These are phyloP conservation scores for Monomorium pharaonis DNA, from an alignment of 1,140 invertebrate species.

Conservation along the genomic window DNA sequence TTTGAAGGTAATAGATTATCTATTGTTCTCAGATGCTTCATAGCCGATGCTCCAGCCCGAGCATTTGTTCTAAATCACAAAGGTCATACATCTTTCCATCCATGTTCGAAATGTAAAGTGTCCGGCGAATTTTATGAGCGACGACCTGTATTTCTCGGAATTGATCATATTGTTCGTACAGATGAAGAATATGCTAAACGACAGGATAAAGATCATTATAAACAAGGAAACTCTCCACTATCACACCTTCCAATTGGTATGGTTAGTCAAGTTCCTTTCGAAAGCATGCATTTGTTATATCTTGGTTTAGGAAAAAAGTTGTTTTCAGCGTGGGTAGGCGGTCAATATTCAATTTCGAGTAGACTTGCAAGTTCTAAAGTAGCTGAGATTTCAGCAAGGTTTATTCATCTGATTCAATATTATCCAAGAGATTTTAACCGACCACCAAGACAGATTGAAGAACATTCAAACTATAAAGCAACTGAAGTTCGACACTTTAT, in stretches of 20 bases:
- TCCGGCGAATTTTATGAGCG: background rate
- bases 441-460: background rate
- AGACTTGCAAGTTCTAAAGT: background rate
- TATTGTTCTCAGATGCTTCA: background rate
- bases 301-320: background rate
- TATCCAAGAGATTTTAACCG: background rate
- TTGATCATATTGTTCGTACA: background rate
- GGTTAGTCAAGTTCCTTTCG: background rate
- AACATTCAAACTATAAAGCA: background rate
- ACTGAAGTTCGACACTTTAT: background rate
- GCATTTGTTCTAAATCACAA: background rate
- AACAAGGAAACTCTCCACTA: background rate
- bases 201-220: background rate
- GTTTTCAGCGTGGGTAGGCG: background rate
- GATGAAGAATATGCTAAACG: background rate
- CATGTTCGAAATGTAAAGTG: background rate
- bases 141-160: background rate
- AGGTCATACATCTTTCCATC: background rate
- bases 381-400: background rate
- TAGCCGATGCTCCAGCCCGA: background rate
- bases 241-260: background rate
- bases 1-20: background rate
- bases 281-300: background rate
- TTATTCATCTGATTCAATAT: background rate
- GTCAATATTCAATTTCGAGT: background rate